Conservation (phyloP, 2,797 vertebrate species). For the Antrozous pallidus region DNA sequence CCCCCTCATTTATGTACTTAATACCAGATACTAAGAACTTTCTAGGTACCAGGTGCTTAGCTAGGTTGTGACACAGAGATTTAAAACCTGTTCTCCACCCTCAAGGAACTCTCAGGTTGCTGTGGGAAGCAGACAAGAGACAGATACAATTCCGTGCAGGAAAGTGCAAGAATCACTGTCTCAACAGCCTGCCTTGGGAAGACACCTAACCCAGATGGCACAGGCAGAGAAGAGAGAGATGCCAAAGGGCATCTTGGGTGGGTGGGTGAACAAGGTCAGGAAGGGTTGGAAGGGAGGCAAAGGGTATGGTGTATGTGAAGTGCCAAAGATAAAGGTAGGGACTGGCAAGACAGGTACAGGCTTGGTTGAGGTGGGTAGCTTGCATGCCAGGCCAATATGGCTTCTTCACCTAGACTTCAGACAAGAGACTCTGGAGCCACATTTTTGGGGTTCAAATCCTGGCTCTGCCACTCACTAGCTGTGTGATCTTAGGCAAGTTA, state of each 20-base stretch:
- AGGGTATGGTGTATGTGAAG: background rate
- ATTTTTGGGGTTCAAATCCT: background rate
- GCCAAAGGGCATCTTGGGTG: background rate
- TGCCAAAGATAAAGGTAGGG: background rate
- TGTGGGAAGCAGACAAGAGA: background rate
- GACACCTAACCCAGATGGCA: no score
- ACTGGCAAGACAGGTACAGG: background rate
- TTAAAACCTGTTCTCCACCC: background rate
- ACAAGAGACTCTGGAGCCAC: background rate
- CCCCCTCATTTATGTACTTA: background rate
- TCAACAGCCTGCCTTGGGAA: background rate
- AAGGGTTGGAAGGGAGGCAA: background rate
- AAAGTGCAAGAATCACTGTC: background rate
- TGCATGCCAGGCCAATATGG: background rate
- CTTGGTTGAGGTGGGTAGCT: background rate
- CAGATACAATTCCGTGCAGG: fast-evolving
- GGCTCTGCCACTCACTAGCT: background rate
- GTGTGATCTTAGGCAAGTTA: background rate
- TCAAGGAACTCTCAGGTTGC: background rate
- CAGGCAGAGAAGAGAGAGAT: background rate
- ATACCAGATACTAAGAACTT: background rate
- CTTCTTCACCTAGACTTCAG: background rate
- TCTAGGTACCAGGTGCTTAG: background rate
- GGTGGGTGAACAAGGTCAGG: background rate
- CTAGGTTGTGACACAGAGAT: background rate